Evolutionary conservation across 1,140 invertebrate species (phyloP).

Genomic region (Eciton burchellii): DNA sequence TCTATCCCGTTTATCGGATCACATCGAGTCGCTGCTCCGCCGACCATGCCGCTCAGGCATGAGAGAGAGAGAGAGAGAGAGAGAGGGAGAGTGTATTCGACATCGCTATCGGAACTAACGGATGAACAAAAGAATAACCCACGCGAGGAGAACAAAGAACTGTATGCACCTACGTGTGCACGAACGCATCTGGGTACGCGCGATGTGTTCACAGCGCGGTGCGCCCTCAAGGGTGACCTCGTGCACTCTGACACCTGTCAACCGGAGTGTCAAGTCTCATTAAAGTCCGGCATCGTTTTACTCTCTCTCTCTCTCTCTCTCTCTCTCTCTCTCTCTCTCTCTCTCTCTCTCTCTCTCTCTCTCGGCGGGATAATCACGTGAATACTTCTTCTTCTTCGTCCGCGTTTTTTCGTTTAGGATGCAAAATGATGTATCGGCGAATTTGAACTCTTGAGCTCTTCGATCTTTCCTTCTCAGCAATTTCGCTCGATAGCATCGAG

Average conservation of each 20-base stretch:
- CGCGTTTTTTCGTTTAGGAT: too few relatives aligned
- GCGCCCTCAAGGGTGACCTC: background rate
- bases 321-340: too few relatives aligned
- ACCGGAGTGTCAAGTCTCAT: conserved; percentile 3
- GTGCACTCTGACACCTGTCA: background rate
- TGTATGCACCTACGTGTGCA: background rate
- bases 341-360: too few relatives aligned
- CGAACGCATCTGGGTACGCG: background rate
- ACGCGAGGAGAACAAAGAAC: conserved; percentile 65
- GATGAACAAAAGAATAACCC: conserved; percentile 73
- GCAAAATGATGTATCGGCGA: too few relatives aligned
- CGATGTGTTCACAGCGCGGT: background rate
- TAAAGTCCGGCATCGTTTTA: background rate
- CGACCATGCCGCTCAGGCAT: conserved; percentile 34
- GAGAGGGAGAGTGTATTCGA: too few relatives aligned
- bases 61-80: too few relatives aligned
- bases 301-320: background rate
- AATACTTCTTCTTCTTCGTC: too few relatives aligned
- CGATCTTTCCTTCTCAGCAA: background rate
- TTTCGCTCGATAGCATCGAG: conserved; percentile 14
- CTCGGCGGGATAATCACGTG: too few relatives aligned
- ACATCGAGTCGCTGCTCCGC: conserved; percentile 74
- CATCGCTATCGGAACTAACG: conserved; percentile 69
- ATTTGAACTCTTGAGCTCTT: too few relatives aligned
- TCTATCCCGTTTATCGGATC: conserved; percentile 84